Base-by-base conservation (phyloP, 2,888 invertebrate species). In the Noctua pronuba region DNA sequence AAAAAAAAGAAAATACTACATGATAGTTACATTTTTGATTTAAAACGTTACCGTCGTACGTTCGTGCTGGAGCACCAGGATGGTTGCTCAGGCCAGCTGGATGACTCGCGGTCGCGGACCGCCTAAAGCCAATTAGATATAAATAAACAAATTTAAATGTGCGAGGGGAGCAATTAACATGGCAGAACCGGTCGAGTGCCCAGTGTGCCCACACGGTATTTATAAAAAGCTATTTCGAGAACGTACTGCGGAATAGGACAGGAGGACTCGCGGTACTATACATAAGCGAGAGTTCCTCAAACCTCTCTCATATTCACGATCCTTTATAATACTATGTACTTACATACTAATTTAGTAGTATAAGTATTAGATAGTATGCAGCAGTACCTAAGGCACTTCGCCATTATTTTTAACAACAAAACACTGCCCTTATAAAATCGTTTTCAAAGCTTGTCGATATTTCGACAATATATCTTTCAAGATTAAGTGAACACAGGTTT, bases 91-190 rank as follows among this genome's bases (percentile, higher is more conserved):
- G 52, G 28, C 44, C 62, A 35, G 44, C 49, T 38, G 44, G 52
- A 75, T 60, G 69, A 78, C 65, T 81, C 21, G n/a, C 6, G 21
- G 55, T 21, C 64, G 38, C 38, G n/a, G 13, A 73, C 55, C 58
- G 70, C 62, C 73, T 77, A 77, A 80, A 81, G 83, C 72, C 75
- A 87, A 81, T 84, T 86, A 86, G 62, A 84, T 68, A 78, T 79
- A 88, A 84, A 88, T 82, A 88, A 87, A 85, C 79, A 81, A 82
- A 83, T 83, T 82, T 71, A 88, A 87, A 86, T 82, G 79, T 79
- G 80, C 77, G 73, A 81, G 65, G 75, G 72, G 35, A 73, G 79
- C 76, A 86, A 88, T 89, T 89, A 86, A 85, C 84, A 78, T 81
- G 80, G 66, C 28, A 58, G 41, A 66, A 82, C 82, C 80, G 71